phyloP scores from a whole-genome alignment of 2,888 invertebrate genomes.

The Bellardia pandia region DNA sequence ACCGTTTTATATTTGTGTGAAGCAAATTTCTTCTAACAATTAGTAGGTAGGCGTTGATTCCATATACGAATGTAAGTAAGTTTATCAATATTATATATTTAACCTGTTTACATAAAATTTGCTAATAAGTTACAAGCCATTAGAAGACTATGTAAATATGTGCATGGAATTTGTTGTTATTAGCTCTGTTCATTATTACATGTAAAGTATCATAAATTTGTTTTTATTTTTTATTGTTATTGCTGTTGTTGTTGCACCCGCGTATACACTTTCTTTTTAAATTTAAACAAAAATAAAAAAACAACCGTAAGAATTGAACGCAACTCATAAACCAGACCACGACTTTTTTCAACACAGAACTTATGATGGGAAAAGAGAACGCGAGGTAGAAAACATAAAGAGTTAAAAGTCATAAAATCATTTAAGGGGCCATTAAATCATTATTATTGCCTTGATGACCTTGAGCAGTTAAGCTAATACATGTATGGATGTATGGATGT shows the following conservation, averaged over 20 bases:
- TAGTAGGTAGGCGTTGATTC: too few species aligned
- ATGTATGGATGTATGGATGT: not conserved
- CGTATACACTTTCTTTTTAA: slow-evolving; percentile 38
- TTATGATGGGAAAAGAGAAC: not conserved
- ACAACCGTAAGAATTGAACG: slow-evolving; percentile 2
- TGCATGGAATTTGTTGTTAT: not conserved
- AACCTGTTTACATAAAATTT: too few species aligned
- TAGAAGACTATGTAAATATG: too few species aligned
- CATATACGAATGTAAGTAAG: too few species aligned
- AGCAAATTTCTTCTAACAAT: too few species aligned
- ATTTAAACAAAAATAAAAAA: slow-evolving; percentile 25
- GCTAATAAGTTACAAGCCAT: too few species aligned
- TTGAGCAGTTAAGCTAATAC: slow-evolving; percentile 76
- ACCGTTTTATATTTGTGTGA: too few species aligned
- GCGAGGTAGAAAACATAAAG: slow-evolving; percentile 60
- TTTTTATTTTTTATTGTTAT: slow-evolving; percentile 23
- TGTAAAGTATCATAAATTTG: not conserved
- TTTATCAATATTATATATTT: too few species aligned
- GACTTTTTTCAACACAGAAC: not conserved
- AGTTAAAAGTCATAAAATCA: slow-evolving; percentile 82
- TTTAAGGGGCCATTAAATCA: slow-evolving; percentile 84
- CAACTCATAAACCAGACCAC: slow-evolving; percentile 32
- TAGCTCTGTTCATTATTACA: not conserved
- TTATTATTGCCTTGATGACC: slow-evolving; percentile 82
- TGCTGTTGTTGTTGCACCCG: slow-evolving; percentile 26